Evolutionary conservation across 2,797 vertebrate species (phyloP).

Genomic region (Acridotheres tristis): DNA sequence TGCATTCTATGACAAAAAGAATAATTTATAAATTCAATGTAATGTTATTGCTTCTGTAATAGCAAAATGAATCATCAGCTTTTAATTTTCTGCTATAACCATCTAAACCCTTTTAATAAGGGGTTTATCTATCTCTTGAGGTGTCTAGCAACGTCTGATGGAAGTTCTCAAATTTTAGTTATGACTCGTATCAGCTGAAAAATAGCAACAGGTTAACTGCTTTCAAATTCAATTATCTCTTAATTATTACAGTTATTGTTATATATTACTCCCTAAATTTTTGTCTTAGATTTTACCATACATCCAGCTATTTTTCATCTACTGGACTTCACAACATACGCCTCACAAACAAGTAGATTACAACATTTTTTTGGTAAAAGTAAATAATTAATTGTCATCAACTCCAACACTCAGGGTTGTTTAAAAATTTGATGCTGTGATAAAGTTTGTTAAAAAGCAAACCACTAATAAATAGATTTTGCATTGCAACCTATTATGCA

Average conservation of each 20-base stretch:
- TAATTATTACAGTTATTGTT: neutral
- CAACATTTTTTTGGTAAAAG: neutral
- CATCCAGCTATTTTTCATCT: neutral
- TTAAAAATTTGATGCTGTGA: neutral
- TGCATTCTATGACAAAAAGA: constrained; percentile 43
- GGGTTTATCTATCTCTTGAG: neutral
- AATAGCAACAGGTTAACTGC: neutral
- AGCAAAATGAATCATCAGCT: constrained; percentile 37
- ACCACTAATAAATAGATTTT: neutral
- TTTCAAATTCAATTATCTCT: neutral
- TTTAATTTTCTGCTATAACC: constrained; percentile 31
- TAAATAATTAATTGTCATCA: neutral
- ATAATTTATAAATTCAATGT: constrained; percentile 56
- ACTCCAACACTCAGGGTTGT: rapidly evolving
- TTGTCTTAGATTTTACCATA: neutral
- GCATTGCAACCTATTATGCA: neutral
- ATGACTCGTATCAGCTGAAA: neutral
- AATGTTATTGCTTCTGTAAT: constrained; percentile 55
- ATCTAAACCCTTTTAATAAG: constrained; percentile 13
- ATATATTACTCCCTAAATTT: neutral
- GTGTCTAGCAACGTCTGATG: neutral
- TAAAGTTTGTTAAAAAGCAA: neutral
- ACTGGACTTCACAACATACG: neutral
- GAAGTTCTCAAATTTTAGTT: neutral
- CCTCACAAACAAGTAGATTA: neutral